Evolutionary conservation across 2,113 vertebrate genomes (phyloP), one percentile per base, ranked within the genome.

Genomic region (Crypturellus undulatus): DNA sequence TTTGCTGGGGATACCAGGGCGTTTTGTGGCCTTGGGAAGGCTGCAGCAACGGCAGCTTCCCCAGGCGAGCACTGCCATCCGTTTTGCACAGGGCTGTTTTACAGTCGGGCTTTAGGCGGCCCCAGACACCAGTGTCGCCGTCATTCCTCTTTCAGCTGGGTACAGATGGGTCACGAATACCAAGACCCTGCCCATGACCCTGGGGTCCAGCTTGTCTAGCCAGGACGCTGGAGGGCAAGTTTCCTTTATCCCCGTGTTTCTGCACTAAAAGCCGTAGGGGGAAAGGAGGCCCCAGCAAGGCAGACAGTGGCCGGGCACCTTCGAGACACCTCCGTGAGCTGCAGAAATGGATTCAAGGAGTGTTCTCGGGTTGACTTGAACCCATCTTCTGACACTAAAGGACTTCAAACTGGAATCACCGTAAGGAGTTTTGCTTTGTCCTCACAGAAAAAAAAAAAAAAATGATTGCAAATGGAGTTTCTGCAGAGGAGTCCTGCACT

Each of bases 1-100:
- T 98, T 99, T 98, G 98, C 98, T 98, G 97, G 98, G 98, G 98
- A 98, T 98, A 98, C 98, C 96, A 93, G 97, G 96, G 96, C 96
- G 97, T 98, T 98, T 97, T 97, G 96, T 96, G 96, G 96, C 96
- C 93, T 97, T 78, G 68, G 51, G 52, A 40, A 58, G 83, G 32
- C 79, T 3, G 65, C 2, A 69, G 56, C 45, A 38, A 40, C 15
- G 1, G 36, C 42, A 28, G 67, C 77, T 84, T 79, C n/a, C 62
- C 75, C 26, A 5, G 58, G 78, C 77, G 3, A 4, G 25, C 62
- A 75, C 56, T 42, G 72, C 22, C 75, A 38, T 58, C 42, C 0
- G 1, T 3, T 17, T 42, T 40, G 43, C 6, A 0, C 6, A 8
- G 8, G 6, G 69, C 59, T 32, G 36, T 69, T 40, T 79, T 72